phyloP scores from a whole-genome alignment of 2,113 vertebrate genomes.

The Actenoides lindsayi region DNA sequence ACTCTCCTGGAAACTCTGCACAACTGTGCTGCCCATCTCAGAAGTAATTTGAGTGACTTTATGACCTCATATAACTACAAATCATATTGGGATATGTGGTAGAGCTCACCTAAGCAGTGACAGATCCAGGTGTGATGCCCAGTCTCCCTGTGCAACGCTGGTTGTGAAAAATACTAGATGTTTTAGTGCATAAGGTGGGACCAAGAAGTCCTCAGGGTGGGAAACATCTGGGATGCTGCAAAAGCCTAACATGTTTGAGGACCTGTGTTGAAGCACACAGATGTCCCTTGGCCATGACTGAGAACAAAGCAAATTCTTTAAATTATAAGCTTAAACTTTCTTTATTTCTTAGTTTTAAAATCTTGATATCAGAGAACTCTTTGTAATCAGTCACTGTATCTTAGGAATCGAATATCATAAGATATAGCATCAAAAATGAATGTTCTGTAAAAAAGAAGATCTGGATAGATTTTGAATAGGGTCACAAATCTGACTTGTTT shows the following conservation, averaged over 20 bases:
- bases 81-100: accelerated
- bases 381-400: not conserved
- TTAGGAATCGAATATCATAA: not conserved
- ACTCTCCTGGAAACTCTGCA: not conserved
- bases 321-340: not conserved
- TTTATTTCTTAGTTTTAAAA: not conserved
- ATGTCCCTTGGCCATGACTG: not conserved
- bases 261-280: not conserved
- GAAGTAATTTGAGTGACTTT: not conserved
- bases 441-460: not conserved
- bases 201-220: not conserved
- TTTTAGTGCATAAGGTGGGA: not conserved
- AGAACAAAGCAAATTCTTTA: not conserved
- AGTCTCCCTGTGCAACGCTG: not conserved
- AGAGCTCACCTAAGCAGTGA: not conserved
- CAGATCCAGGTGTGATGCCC: not conserved
- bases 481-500: not conserved
- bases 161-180: not conserved
- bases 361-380: not conserved
- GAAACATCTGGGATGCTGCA: not conserved
- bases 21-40: not conserved
- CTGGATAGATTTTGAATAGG: not conserved
- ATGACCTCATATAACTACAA: not conserved
- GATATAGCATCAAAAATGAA: not conserved
- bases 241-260: not conserved